A percentile compares a stretch with the other conserved stretches of the same genome.
phyloP scores from a whole-genome alignment of 2,113 vertebrate genomes.

The Ibidorhyncha struthersii region DNA sequence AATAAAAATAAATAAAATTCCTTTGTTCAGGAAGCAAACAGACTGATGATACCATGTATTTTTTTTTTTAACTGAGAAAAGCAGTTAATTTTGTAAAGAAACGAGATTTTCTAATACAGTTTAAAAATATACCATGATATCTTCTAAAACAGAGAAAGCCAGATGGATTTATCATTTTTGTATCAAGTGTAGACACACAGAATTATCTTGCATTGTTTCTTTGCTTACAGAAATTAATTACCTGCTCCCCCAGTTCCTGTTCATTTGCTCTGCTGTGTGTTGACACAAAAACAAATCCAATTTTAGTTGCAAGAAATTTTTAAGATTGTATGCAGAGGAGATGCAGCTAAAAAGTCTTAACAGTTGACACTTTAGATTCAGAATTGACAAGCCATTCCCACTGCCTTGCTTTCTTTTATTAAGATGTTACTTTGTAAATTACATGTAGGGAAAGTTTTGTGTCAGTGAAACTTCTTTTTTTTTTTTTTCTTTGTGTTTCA shows the following conservation, averaged over 20 bases:
- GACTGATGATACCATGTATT: not conserved
- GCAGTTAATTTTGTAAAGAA: not conserved
- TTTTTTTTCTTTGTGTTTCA: accelerated
- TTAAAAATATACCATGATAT: not conserved
- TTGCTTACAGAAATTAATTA: not conserved
- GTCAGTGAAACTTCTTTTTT: not conserved
- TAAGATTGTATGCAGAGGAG: not conserved
- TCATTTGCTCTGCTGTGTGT: not conserved
- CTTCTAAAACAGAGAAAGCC: not conserved
- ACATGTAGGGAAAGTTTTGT: not conserved
- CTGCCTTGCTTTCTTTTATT: not conserved
- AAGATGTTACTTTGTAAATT: not conserved
- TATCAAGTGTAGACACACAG: not conserved
- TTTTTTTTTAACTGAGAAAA: not conserved
- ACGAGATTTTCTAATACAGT: not conserved
- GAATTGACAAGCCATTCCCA: not conserved
- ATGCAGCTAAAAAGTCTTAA: not conserved
- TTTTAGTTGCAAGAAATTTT: not conserved
- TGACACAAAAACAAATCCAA: not conserved
- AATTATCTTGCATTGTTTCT: not conserved
- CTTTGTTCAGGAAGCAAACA: not conserved
- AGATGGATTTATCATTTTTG: not conserved
- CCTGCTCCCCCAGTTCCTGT: accelerated
- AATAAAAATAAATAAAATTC: not conserved
- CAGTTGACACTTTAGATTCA: not conserved